Conservation (phyloP, 1,140 invertebrate species). For the Aphelenchoides avenae region DNA sequence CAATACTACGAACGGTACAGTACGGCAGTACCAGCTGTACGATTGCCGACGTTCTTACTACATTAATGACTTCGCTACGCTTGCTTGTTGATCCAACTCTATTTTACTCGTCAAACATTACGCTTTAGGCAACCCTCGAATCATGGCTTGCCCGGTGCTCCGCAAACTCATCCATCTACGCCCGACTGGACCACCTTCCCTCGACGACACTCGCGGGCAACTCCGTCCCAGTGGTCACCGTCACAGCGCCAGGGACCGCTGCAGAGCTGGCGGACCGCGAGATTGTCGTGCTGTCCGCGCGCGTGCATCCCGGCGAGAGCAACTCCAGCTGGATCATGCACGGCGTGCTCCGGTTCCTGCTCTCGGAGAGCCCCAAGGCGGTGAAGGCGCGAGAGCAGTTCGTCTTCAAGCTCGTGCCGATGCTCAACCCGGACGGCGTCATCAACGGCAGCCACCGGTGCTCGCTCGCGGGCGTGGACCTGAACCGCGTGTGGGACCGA, state of each 20-base stretch:
- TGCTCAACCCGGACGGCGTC: conserved; percentile 84
- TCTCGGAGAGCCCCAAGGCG: conserved; percentile 20
- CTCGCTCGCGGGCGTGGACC: conserved; percentile 70
- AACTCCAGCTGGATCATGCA: conserved; percentile 85
- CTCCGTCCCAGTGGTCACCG: conserved; percentile 73
- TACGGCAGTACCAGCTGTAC: no score
- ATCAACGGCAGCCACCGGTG: conserved; percentile 81
- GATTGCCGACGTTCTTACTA: no score
- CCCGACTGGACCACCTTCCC: conserved; percentile 71
- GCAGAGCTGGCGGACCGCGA: conserved; percentile 63
- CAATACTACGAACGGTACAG: no score
- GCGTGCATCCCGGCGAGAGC: conserved; percentile 82
- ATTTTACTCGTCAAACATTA: no score
- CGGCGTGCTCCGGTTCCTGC: conserved; percentile 64
- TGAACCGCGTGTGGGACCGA: conserved; percentile 80
- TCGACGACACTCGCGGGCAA: conserved; percentile 78
- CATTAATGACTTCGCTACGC: no score
- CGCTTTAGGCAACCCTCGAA: conserved; percentile 69
- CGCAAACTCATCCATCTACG: conserved; percentile 58
- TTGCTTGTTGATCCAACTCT: no score
- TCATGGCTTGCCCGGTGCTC: conserved; percentile 18
- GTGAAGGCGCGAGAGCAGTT: conserved; percentile 60
- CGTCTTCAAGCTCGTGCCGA: conserved; percentile 84
- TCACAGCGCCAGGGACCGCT: conserved; percentile 74
- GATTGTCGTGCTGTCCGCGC: conserved; percentile 69